Evolutionary conservation across 1,140 invertebrate species (phyloP).

Genomic region (Drosophila bocki): DNA sequence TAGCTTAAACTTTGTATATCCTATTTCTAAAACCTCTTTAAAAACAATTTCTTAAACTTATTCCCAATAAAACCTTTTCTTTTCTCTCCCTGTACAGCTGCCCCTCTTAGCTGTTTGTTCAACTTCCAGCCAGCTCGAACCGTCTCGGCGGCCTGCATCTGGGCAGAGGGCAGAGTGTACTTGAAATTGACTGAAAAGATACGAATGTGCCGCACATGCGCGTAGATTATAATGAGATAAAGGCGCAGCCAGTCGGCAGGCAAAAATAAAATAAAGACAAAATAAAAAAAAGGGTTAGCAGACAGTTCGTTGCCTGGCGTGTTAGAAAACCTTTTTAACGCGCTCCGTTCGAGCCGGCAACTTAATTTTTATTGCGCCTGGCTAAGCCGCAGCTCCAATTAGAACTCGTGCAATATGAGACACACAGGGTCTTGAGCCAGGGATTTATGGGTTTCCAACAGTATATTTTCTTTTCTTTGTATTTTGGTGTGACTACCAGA

Average conservation of each 20-base stretch:
- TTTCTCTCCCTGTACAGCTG: constrained; percentile 11
- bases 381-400: constrained; percentile 44
- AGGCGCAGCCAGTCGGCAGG: constrained; percentile 46
- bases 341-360: constrained; percentile 26
- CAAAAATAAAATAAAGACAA: constrained; percentile 10
- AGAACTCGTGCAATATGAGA: constrained; percentile 53
- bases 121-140: constrained; percentile 22
- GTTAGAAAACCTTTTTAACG: constrained; percentile 65
- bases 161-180: constrained; percentile 66
- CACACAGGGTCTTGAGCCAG: neutral
- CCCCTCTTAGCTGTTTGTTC: constrained; percentile 61
- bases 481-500: constrained; percentile 8
- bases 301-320: constrained; percentile 53
- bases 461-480: constrained; percentile 1
- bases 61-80: too few relatives aligned
- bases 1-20: neutral
- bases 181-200: constrained; percentile 81
- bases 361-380: constrained; percentile 61
- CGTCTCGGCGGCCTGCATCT: constrained; percentile 43
- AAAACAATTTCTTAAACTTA: neutral
- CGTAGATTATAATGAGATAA: constrained; percentile 81
- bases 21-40: neutral
- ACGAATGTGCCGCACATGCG: constrained; percentile 77
- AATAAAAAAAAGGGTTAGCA: constrained; percentile 49
- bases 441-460: constrained; percentile 21